phyloP scores from a whole-genome alignment of 2,113 vertebrate species.

The Chaetodon trifascialis region DNA sequence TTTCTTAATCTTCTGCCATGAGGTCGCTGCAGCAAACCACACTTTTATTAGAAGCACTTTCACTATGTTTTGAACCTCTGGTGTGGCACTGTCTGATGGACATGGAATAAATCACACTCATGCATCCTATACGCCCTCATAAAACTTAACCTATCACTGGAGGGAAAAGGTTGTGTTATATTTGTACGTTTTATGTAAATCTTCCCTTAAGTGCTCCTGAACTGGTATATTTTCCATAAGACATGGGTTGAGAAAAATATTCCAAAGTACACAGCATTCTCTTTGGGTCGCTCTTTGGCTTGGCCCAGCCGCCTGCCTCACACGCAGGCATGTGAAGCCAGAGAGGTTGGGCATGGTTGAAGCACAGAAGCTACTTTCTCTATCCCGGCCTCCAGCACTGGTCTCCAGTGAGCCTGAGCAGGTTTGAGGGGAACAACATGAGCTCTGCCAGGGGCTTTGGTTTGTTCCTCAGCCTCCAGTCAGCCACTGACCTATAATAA shows the following conservation, averaged over 20 bases:
- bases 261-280: slow-evolving; percentile 75
- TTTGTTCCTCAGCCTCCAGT: slow-evolving; percentile 62
- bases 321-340: slow-evolving; percentile 63
- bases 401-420: slow-evolving; percentile 69
- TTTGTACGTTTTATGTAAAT: slow-evolving; percentile 63
- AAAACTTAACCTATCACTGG: slow-evolving; percentile 32
- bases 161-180: slow-evolving; percentile 54
- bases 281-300: slow-evolving; percentile 76
- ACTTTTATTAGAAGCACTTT: slow-evolving; percentile 18
- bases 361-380: slow-evolving; percentile 85
- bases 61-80: not conserved
- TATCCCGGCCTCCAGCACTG: slow-evolving; percentile 59
- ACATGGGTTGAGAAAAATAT: slow-evolving; percentile 49
- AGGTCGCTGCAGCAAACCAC: not conserved
- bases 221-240: slow-evolving; percentile 67
- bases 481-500: slow-evolving; percentile 66
- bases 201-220: slow-evolving; percentile 64
- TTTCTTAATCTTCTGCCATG: slow-evolving; percentile 20
- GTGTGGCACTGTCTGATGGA: not conserved
- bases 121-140: slow-evolving; percentile 46
- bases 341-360: slow-evolving; percentile 56
- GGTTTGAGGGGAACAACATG: slow-evolving; percentile 67
- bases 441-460: slow-evolving; percentile 71
- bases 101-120: slow-evolving; percentile 50
- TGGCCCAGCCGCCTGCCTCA: slow-evolving; percentile 70